Percentiles rank a stretch among this genome's conserved stretches.
phyloP scores from a whole-genome alignment of 2,113 vertebrate species.

The Apaloderma vittatum region DNA sequence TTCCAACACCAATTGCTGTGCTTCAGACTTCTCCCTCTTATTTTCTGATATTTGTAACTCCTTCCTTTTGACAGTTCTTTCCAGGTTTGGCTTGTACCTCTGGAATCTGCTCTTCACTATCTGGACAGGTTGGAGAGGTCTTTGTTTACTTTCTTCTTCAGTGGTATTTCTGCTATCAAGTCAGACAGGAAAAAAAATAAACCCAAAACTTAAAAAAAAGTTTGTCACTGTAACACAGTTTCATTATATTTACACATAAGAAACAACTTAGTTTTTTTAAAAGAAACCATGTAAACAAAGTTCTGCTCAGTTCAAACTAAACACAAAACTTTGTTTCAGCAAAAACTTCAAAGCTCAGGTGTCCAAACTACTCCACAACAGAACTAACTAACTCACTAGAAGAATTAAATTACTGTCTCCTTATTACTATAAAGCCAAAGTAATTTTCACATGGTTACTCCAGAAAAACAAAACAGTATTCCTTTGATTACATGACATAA shows the following conservation, averaged over 20 bases:
- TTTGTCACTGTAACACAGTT: neutral
- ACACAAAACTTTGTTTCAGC: neutral
- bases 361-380: neutral
- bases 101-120: slow-evolving; percentile 44
- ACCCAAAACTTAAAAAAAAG: neutral
- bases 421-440: neutral
- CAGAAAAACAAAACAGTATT: neutral
- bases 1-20: neutral
- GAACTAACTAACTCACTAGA: neutral
- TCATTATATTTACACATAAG: neutral
- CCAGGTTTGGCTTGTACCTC: slow-evolving; percentile 72
- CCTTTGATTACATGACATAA: neutral
- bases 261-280: neutral
- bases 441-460: neutral
- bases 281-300: neutral
- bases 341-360: neutral
- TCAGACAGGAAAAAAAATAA: neutral
- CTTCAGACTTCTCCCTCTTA: neutral
- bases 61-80: slow-evolving; percentile 30
- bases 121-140: neutral
- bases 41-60: slow-evolving; percentile 9
- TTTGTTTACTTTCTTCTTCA: slow-evolving; percentile 44
- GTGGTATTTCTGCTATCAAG: neutral
- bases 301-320: neutral
- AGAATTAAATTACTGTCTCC: neutral